phyloP scores from a whole-genome alignment of 2,888 invertebrate genomes.

The Apotomis turbidana region DNA sequence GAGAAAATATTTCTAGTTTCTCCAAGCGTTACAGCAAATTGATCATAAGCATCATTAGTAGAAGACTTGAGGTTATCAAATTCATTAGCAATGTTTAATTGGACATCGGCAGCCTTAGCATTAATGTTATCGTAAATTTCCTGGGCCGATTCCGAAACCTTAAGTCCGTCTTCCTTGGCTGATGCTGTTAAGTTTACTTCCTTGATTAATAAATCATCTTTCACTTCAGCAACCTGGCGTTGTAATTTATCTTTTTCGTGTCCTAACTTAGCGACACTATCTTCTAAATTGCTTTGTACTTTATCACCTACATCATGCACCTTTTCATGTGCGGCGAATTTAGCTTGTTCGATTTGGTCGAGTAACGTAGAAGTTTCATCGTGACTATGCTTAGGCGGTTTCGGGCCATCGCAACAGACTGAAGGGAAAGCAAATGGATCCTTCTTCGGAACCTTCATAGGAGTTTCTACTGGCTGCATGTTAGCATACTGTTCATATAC shows the following conservation, averaged over 20 bases:
- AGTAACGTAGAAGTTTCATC: slow-evolving; percentile 74
- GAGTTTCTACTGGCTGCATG: slow-evolving; percentile 78
- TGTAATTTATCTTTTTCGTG: slow-evolving; percentile 71
- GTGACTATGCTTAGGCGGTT: slow-evolving; percentile 71
- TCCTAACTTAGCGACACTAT: slow-evolving; percentile 63
- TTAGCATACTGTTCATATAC: slow-evolving; percentile 73
- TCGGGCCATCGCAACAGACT: slow-evolving; percentile 70
- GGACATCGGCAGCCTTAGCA: slow-evolving; percentile 54
- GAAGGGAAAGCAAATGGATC: slow-evolving; percentile 74
- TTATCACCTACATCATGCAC: slow-evolving; percentile 63
- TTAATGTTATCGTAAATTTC: slow-evolving; percentile 57
- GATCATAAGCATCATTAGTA: slow-evolving; percentile 63
- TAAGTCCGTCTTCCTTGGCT: slow-evolving; percentile 58
- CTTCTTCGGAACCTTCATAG: slow-evolving; percentile 56
- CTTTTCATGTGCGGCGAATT: slow-evolving; percentile 72
- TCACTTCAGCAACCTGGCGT: slow-evolving; percentile 59
- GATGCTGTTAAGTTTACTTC: slow-evolving; percentile 57
- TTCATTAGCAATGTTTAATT: slow-evolving; percentile 56
- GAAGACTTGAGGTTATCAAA: slow-evolving; percentile 59
- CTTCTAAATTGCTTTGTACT: slow-evolving; percentile 59
- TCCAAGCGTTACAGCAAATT: slow-evolving; percentile 64
- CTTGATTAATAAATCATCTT: slow-evolving; percentile 60
- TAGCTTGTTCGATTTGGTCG: slow-evolving; percentile 75
- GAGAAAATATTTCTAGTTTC: slow-evolving; percentile 63
- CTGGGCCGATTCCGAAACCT: slow-evolving; percentile 57